phyloP scores from a whole-genome alignment of 2,888 invertebrate species.

The Mamestra brassicae region DNA sequence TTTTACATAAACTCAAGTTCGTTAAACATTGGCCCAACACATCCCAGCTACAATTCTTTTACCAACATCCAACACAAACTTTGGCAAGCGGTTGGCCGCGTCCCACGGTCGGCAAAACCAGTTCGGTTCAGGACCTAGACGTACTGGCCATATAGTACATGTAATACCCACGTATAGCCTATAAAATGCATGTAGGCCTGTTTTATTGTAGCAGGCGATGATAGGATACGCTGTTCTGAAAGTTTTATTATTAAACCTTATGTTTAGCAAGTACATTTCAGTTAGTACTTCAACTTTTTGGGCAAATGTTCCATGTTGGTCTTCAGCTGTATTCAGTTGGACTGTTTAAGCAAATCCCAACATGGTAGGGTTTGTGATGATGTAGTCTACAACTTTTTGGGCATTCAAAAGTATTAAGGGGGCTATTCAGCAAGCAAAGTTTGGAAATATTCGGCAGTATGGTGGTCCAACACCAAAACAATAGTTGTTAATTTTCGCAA shows the following conservation, averaged over 20 bases:
- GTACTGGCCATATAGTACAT: slow-evolving; percentile 11
- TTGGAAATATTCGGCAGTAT: not conserved
- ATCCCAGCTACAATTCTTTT: slow-evolving; percentile 8
- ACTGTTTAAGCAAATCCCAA: not conserved
- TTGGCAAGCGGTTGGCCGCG: slow-evolving; percentile 29
- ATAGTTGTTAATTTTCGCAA: slow-evolving; percentile 23
- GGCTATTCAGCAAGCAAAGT: not conserved
- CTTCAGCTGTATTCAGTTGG: no score
- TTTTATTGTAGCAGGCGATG: slow-evolving; percentile 33
- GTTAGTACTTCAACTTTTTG: not conserved
- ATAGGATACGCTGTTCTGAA: slow-evolving; percentile 4
- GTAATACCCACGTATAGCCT: not conserved
- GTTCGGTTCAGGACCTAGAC: slow-evolving; percentile 51
- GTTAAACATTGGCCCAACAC: slow-evolving; percentile 32
- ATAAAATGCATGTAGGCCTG: not conserved
- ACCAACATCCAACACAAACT: slow-evolving; percentile 7
- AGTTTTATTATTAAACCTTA: not conserved
- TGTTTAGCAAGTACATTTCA: not conserved
- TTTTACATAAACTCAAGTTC: slow-evolving; percentile 20
- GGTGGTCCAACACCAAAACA: not conserved
- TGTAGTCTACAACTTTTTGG: not conserved
- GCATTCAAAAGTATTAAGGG: not conserved
- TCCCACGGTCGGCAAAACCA: slow-evolving; percentile 60
- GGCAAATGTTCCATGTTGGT: not conserved
- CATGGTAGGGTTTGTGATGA: not conserved